Evolutionary conservation across 2,888 invertebrate species (phyloP).

Genomic region (Perithous albicinctus): DNA sequence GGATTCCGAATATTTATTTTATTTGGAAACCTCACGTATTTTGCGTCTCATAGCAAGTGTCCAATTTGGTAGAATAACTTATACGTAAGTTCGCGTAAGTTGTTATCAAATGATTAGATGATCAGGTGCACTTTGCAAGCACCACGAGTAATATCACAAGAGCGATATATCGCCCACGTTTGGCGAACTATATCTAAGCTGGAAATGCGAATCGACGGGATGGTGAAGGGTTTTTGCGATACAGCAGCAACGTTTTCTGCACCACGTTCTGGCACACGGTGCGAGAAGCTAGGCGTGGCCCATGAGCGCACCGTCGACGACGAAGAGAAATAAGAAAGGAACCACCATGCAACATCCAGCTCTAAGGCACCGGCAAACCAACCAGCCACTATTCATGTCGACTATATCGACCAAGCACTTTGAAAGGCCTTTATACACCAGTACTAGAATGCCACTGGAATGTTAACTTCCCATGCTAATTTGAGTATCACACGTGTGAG

Average conservation of each 20-base stretch:
- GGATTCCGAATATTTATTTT: too few relatives aligned
- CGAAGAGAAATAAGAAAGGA: constrained; percentile 82
- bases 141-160: neutral
- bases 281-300: constrained; percentile 80
- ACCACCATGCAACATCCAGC: constrained; percentile 69
- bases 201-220: constrained; percentile 41
- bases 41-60: too few relatives aligned
- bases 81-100: neutral
- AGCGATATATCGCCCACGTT: constrained; percentile 53
- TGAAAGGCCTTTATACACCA: constrained; percentile 64
- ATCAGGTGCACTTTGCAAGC: constrained; percentile 9
- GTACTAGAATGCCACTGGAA: constrained; percentile 75
- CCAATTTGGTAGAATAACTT: neutral
- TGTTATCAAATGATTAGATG: neutral
- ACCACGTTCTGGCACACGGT: constrained; percentile 44
- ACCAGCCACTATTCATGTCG: constrained; percentile 14
- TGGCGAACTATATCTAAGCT: constrained; percentile 21
- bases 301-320: constrained; percentile 39
- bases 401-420: constrained; percentile 61
- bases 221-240: constrained; percentile 67
- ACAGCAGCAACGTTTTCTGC: neutral
- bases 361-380: constrained; percentile 19
- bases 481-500: constrained; percentile 13
- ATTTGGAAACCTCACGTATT: too few relatives aligned
- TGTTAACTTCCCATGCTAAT: constrained; percentile 81